A percentile compares a stretch with the other conserved stretches of the same genome.
Conservation (phyloP, 2,797 vertebrate species). For the Sebastes goodei region DNA sequence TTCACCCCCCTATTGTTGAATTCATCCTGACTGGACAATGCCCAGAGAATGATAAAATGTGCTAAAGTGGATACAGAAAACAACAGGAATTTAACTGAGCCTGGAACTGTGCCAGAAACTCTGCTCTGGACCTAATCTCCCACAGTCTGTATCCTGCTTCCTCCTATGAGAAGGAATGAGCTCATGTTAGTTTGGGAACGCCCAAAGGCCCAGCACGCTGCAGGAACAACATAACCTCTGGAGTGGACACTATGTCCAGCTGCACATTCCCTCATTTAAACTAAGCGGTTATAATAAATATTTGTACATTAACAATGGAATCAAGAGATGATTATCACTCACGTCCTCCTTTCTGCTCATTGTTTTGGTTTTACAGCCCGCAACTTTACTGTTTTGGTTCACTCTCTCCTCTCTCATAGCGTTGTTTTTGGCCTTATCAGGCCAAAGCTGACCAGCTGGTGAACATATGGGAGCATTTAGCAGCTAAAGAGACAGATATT, state of each 20-base stretch:
- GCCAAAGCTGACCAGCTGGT: background rate
- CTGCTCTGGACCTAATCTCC: constrained; percentile 20
- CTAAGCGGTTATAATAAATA: background rate
- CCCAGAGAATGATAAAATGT: background rate
- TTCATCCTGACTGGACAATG: background rate
- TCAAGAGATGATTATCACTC: background rate
- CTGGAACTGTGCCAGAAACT: background rate
- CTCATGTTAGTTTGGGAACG: constrained; percentile 28
- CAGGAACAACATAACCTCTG: background rate
- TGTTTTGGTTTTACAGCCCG: background rate
- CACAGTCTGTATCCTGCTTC: constrained; percentile 49
- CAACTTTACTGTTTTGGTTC: background rate
- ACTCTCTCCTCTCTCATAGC: too few relatives aligned
- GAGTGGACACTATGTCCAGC: background rate
- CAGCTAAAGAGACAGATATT: background rate
- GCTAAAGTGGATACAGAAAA: background rate
- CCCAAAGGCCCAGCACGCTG: background rate
- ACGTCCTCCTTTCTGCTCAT: background rate
- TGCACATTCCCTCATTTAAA: background rate
- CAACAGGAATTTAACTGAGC: background rate
- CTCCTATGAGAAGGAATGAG: constrained; percentile 19
- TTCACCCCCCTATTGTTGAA: background rate
- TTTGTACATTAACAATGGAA: background rate
- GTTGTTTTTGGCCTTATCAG: too few relatives aligned
- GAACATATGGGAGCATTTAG: background rate